These are phyloP conservation scores for Daboia siamensis DNA, from an alignment of 2,113 vertebrate species.

Conservation along the genomic window DNA sequence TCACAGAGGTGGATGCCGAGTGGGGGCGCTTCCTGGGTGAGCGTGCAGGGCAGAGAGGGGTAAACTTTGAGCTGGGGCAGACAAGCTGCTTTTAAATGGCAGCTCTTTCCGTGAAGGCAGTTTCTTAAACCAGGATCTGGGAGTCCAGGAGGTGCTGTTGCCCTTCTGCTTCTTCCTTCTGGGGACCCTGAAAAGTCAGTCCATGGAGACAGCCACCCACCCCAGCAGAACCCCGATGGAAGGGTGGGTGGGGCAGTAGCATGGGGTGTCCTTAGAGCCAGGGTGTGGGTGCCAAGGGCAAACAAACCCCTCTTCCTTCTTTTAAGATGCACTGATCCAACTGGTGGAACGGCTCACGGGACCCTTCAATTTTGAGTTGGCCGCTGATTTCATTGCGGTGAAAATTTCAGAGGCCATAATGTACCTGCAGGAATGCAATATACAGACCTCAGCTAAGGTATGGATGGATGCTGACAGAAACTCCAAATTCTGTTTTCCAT, in stretches of 20 bases:
- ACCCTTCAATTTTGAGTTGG: constrained; percentile 84
- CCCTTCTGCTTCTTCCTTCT: too few species aligned
- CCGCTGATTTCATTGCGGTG: constrained; percentile 79
- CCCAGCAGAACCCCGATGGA: neutral
- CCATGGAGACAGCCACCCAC: too few species aligned
- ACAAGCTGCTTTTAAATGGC: neutral
- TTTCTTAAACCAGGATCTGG: neutral
- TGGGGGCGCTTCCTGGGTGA: constrained; percentile 86
- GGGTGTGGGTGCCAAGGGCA: neutral
- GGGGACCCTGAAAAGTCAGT: too few species aligned
- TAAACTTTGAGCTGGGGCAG: neutral
- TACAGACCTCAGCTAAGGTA: constrained; percentile 81
- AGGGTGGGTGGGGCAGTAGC: neutral
- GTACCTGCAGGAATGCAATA: constrained; percentile 86
- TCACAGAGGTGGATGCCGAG: constrained; percentile 79
- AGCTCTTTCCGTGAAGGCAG: neutral
- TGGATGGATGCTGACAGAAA: neutral
- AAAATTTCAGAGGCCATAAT: constrained; percentile 87
- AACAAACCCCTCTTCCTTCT: neutral
- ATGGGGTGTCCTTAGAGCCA: neutral
- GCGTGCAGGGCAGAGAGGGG: constrained; percentile 2
- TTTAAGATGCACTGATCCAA: constrained; percentile 77
- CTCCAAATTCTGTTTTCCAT: neutral
- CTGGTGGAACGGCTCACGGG: constrained; percentile 82
- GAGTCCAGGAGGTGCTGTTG: neutral